Evolutionary conservation across 2,113 vertebrate genomes (phyloP).

Genomic region (Anthoscopus minutus): DNA sequence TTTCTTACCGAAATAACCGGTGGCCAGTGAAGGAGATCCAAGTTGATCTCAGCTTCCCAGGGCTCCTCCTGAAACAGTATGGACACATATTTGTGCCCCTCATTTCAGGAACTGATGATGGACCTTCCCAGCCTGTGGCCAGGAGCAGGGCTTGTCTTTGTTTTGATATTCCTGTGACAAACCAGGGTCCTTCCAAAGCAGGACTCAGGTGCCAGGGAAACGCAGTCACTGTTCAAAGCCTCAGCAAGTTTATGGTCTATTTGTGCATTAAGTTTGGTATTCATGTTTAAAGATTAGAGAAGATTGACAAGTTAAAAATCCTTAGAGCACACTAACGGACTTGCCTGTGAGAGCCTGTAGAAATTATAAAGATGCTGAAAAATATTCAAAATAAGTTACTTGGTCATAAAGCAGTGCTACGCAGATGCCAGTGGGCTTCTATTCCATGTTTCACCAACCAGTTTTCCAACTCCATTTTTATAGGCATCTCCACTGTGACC

Average conservation of each 20-base stretch:
- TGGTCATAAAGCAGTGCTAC: neutral
- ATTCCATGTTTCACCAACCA: neutral
- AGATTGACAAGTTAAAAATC: neutral
- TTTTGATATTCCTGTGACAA: accelerated
- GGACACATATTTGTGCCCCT: neutral
- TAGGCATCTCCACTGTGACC: neutral
- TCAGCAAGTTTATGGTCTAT: neutral
- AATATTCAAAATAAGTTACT: neutral
- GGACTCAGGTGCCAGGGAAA: neutral
- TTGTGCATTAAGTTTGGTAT: neutral
- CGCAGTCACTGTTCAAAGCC: neutral
- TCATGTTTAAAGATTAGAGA: neutral
- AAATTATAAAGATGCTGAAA: neutral
- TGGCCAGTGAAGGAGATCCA: neutral
- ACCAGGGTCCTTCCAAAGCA: neutral
- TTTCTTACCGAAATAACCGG: neutral
- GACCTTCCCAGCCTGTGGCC: neutral
- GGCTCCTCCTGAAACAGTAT: neutral
- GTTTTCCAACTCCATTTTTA: neutral
- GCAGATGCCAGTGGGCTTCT: neutral
- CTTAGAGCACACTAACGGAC: neutral
- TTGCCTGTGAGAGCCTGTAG: neutral
- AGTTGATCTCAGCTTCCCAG: neutral
- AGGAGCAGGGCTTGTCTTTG: neutral
- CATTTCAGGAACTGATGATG: neutral